Conservation (phyloP, 2,888 invertebrate species). For the Pammene fasciana region DNA sequence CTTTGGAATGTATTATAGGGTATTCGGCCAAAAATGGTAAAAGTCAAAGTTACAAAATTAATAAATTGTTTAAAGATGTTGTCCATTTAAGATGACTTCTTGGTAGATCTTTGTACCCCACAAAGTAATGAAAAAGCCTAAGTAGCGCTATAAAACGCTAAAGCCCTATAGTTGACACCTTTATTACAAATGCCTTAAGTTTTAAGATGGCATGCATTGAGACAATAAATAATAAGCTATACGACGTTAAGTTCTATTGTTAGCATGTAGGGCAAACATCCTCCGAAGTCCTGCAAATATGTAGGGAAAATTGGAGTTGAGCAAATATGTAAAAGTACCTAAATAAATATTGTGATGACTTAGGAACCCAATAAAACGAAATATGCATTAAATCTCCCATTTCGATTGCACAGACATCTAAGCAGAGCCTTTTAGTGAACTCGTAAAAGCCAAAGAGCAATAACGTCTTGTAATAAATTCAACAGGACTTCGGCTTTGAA, state of each 20-base stretch:
- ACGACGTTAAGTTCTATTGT: too few relatives aligned
- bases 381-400: constrained; percentile 7
- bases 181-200: too few relatives aligned
- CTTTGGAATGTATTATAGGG: neutral
- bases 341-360: neutral
- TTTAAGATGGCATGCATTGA: too few relatives aligned
- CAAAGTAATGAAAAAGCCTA: too few relatives aligned
- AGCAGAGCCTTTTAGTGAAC: constrained; percentile 21
- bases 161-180: too few relatives aligned
- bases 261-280: too few relatives aligned
- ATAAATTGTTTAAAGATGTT: neutral
- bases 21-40: neutral
- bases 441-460: constrained; percentile 30
- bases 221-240: too few relatives aligned
- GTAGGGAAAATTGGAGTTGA: too few relatives aligned
- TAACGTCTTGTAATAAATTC: constrained; percentile 27
- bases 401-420: constrained; percentile 6
- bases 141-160: too few relatives aligned
- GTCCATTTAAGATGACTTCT: too few relatives aligned
- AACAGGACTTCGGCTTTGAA: constrained; percentile 25
- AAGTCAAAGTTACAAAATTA: neutral
- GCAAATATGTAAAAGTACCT: neutral
- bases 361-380: constrained; percentile 1
- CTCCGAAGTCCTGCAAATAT: too few relatives aligned
- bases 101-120: neutral